Percentiles rank a stretch among this genome's conserved stretches.
Evolutionary conservation across 1,140 invertebrate genomes (phyloP).

Genomic region (Drosophila jambulina): DNA sequence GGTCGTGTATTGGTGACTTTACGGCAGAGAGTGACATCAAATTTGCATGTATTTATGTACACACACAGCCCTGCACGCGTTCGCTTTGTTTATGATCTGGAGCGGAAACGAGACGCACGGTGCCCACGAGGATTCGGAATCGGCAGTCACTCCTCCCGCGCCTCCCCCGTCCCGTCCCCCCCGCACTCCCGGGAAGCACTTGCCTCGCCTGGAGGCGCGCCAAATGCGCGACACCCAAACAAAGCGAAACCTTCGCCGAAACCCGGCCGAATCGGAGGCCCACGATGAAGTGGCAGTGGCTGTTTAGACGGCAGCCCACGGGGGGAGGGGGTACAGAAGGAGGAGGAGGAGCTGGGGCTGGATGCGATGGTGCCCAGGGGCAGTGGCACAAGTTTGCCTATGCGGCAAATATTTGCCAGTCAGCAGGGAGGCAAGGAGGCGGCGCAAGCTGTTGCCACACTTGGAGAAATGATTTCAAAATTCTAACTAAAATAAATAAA

Average conservation of each 20-base stretch:
- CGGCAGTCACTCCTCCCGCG: conserved; percentile 9
- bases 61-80: conserved; percentile 52
- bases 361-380: conserved; percentile 25
- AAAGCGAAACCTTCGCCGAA: conserved; percentile 38
- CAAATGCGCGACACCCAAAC: conserved; percentile 47
- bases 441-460: conserved; percentile 8
- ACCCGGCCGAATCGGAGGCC: conserved; percentile 25
- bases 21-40: conserved; percentile 34
- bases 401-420: conserved; percentile 74
- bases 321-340: neutral
- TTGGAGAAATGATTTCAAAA: neutral
- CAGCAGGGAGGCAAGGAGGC: conserved; percentile 23
- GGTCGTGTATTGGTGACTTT: conserved; percentile 16
- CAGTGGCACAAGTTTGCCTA: conserved; percentile 71
- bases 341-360: neutral
- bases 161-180: neutral
- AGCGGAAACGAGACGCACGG: conserved; percentile 65
- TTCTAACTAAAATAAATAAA: no score
- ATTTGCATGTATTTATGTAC: conserved; percentile 57
- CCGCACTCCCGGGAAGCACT: neutral
- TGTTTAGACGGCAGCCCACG: conserved; percentile 3
- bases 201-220: conserved; percentile 25
- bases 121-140: conserved; percentile 18
- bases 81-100: conserved; percentile 76
- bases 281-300: conserved; percentile 16